Percentiles rank a stretch among this genome's conserved stretches.
phyloP scores from a whole-genome alignment of 2,113 vertebrate species.

The Coptodon rendalli region DNA sequence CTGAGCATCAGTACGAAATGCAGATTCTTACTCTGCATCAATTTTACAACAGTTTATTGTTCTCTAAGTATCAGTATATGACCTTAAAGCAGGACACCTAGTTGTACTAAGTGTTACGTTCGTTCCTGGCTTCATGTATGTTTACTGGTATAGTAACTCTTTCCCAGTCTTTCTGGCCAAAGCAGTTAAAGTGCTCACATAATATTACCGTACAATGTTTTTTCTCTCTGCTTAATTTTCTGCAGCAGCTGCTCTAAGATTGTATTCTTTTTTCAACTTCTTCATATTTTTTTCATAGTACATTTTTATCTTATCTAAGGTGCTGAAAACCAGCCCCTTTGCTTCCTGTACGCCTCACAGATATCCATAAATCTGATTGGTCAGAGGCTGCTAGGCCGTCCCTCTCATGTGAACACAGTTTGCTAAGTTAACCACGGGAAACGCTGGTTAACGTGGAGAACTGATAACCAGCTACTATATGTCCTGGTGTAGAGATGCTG shows the following conservation, averaged over 20 bases:
- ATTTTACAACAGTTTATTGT: neutral
- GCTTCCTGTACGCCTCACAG: neutral
- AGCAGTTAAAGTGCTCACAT: neutral
- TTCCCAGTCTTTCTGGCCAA: neutral
- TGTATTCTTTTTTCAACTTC: rapidly evolving
- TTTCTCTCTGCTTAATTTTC: neutral
- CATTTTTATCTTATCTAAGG: neutral
- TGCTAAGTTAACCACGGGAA: neutral
- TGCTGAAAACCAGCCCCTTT: neutral
- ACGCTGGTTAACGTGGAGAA: rapidly evolving
- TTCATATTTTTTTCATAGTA: neutral
- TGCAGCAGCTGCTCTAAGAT: neutral
- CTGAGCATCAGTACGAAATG: neutral
- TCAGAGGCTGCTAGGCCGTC: rapidly evolving
- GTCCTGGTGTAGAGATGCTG: neutral
- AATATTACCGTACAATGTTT: rapidly evolving
- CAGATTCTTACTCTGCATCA: neutral
- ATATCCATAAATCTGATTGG: neutral
- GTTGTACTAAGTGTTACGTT: rapidly evolving
- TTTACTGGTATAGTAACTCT: neutral
- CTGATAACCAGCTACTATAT: neutral
- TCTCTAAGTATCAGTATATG: neutral
- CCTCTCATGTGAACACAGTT: neutral
- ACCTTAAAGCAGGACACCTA: neutral
- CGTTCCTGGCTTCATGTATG: neutral